A percentile compares a stretch with the other conserved stretches of the same genome.
Conservation (phyloP, 2,113 vertebrate genomes). For the Diglossa brunneiventris region DNA sequence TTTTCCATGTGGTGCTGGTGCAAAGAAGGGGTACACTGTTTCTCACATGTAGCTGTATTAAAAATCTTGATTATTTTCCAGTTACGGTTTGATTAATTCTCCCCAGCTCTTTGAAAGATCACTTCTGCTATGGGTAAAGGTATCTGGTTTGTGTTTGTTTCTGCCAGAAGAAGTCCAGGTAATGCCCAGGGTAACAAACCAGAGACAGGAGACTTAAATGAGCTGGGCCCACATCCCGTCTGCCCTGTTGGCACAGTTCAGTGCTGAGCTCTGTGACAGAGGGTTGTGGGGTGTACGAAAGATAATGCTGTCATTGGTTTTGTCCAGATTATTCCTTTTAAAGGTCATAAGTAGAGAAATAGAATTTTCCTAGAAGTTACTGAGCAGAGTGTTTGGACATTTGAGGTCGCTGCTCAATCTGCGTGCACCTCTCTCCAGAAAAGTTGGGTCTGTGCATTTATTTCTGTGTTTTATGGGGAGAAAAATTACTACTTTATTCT, state of each 20-base stretch:
- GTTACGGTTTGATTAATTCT: background rate
- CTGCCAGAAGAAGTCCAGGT: background rate
- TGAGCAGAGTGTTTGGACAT: background rate
- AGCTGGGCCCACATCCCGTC: background rate
- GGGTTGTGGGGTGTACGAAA: background rate
- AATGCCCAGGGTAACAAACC: background rate
- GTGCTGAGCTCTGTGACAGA: background rate
- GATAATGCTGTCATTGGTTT: background rate
- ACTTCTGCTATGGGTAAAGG: background rate
- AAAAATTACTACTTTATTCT: background rate
- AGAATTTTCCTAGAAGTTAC: background rate
- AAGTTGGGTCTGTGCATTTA: background rate
- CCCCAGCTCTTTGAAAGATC: background rate
- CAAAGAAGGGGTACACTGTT: background rate
- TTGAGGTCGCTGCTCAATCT: background rate
- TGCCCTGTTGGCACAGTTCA: background rate
- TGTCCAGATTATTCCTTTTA: background rate
- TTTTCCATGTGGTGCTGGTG: background rate
- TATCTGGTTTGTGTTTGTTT: background rate
- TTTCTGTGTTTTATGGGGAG: background rate
- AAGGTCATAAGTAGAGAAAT: background rate
- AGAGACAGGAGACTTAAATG: background rate
- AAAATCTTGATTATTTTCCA: background rate
- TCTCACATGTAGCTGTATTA: background rate
- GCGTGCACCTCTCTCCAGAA: background rate